Base-by-base conservation (phyloP, 1,140 invertebrate species). In the Leguminivora glycinivorella region DNA sequence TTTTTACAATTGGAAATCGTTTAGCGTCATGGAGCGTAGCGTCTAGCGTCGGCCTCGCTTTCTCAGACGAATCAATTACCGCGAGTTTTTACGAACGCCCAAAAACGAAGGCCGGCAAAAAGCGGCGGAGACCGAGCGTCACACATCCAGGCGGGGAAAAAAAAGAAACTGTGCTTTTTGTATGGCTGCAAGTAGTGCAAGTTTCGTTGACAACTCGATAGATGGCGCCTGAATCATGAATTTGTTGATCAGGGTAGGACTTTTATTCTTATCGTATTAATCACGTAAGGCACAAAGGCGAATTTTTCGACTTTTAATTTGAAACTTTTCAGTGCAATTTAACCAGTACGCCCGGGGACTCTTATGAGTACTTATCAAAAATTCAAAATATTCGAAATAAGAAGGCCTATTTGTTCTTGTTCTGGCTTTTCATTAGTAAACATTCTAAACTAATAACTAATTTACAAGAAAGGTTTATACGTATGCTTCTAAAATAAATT, bases 1-100 rank as follows among this genome's bases (percentile, higher is more conserved):
- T 52, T 52, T 52, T 52, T 52, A 52, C 47, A 52, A 52, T 52
- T 52, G 47, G 19, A 52, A 52, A 52, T 52, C 47, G 47, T 52
- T 52, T 52, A 52, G 47, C 47, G 47, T 52, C 10, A 9, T 22
- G 47, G 19, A 52, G 47, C 47, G 47, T 52, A 22, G 47, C 47
- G 19, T 1, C 47, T 52, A 22, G 47, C 47, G 19, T 1, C 47
- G 47, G 47, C 47, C 47, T 52, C 47, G 47, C 47, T 52, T 22
- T 52, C 47, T 52, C 47, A 52, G 47, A 22, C 47, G 47, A 52
- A 52, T 52, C 47, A 52, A 52, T 52, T 52, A 52, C 10, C 47
- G 4, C 17, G 4, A 22, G 17, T 52, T 52, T 52, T 52, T 19
- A 17, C 17, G 6, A 22, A 3, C 6, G 6, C 43, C 47, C 19